Conservation (phyloP, 2,113 vertebrate genomes). For the Etheostoma cragini region DNA sequence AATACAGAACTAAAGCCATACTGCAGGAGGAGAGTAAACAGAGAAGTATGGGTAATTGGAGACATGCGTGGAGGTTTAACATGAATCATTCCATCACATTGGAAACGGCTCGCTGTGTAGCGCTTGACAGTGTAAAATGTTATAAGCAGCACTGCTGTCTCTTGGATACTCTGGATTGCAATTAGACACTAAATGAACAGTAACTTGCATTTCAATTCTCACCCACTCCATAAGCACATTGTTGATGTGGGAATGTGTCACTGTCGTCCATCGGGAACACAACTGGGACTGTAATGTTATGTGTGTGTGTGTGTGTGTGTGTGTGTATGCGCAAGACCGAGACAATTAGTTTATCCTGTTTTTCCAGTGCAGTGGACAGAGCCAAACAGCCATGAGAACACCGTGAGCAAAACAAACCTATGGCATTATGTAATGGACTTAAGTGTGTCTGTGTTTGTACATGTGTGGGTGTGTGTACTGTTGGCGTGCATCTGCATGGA, state of each 20-base stretch:
- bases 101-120: slow-evolving; percentile 43
- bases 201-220: slow-evolving; percentile 67
- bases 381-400: slow-evolving; percentile 31
- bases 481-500: slow-evolving; percentile 51
- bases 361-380: slow-evolving; percentile 37
- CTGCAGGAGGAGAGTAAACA: slow-evolving; percentile 52
- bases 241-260: slow-evolving; percentile 70
- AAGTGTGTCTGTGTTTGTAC: slow-evolving; percentile 58
- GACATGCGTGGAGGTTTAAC: slow-evolving; percentile 31
- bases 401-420: slow-evolving; percentile 36
- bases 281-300: slow-evolving; percentile 44
- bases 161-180: slow-evolving; percentile 53
- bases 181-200: slow-evolving; percentile 64
- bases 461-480: slow-evolving; percentile 64
- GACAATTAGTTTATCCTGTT: slow-evolving; percentile 38
- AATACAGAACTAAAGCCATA: slow-evolving; percentile 20
- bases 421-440: slow-evolving; percentile 70
- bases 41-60: slow-evolving; percentile 36
- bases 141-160: slow-evolving; percentile 49
- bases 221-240: slow-evolving; percentile 63
- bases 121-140: slow-evolving; percentile 39
- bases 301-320: not conserved
- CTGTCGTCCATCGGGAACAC: slow-evolving; percentile 52
- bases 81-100: slow-evolving; percentile 54
- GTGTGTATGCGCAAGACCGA: slow-evolving; percentile 4